Conservation (phyloP, 2,797 vertebrate species). For the Tolypeutes matacus region DNA sequence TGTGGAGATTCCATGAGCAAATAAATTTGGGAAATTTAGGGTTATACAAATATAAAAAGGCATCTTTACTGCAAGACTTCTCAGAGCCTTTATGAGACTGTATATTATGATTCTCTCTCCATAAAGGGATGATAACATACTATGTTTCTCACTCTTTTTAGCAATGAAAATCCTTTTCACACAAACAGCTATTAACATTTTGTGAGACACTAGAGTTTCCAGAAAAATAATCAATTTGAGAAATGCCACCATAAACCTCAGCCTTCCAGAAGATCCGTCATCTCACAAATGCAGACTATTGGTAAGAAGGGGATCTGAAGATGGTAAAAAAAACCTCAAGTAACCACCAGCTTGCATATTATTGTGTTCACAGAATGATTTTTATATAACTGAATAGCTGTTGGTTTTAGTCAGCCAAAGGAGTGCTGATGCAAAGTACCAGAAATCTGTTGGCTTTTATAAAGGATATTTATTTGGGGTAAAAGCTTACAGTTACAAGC, state of each 20-base stretch:
- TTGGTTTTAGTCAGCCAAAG: too few relatives aligned
- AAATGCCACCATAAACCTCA: not conserved
- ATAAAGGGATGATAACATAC: fast-evolving
- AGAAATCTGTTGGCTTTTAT: too few relatives aligned
- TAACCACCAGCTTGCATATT: not conserved
- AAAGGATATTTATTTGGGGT: too few relatives aligned
- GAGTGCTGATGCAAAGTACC: too few relatives aligned
- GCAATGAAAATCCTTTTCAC: not conserved
- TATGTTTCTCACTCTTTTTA: not conserved
- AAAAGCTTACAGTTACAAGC: too few relatives aligned
- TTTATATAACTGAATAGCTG: not conserved
- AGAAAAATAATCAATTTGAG: not conserved
- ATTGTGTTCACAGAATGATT: not conserved
- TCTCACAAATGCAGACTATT: not conserved
- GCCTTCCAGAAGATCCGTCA: not conserved
- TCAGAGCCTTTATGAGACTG: not conserved
- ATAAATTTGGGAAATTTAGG: not conserved
- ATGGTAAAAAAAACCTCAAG: not conserved
- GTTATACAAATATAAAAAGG: not conserved
- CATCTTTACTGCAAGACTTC: not conserved
- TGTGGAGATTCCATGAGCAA: not conserved
- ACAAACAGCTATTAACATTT: not conserved
- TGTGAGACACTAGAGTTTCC: not conserved
- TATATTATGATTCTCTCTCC: not conserved
- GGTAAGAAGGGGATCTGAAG: not conserved